Evolutionary conservation across 2,113 vertebrate genomes (phyloP), one percentile per base, ranked within the genome.

Genomic region (Vulpes lagopus): DNA sequence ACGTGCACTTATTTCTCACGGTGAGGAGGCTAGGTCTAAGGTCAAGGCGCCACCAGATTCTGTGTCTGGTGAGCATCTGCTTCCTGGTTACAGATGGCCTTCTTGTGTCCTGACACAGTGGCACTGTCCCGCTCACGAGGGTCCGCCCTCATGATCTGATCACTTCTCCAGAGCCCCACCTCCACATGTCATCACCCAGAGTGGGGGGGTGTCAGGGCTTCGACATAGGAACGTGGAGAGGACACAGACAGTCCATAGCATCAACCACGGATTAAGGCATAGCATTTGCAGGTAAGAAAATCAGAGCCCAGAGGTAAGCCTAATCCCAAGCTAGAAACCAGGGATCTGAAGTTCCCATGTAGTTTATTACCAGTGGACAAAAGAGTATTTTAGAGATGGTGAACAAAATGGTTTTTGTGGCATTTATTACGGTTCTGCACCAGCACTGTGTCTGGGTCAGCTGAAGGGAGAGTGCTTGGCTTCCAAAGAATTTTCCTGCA

Each of bases 401-500:
- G n/a, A 82, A 51, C 22, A 51, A 30, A 30, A 27, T 64, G 15
- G 14, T 11, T 22, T 93, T 57, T 20, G 32, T 67, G 74, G 25
- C 80, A 19, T 93, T 69, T 32, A 5, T 96, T 51, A 78, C 71
- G 57, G 27, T 89, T 71, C 71, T 4, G 38, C 10, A 82, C 43
- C 59, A 55, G 0, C 49, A 23, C 49, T 57, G 32, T 57, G 8
- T 53, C 27, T 84, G 71, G 65, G n/a, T 95, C 15, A 79, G 27
- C 59, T n/a, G 20, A 38, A 62, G 65, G 25, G 15, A 83, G 86
- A 17, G 32, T 59, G 35, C 53, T 74, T 82, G 11, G 23, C 25
- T 65, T 95, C 20, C 55, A 84, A 88, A 43, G n/a, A 95, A 91
- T 55, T 69, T 79, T 85, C 79, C 86, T 85, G 11, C 53, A 3